phyloP scores from a whole-genome alignment of 2,113 vertebrate species.

The Astur gentilis region DNA sequence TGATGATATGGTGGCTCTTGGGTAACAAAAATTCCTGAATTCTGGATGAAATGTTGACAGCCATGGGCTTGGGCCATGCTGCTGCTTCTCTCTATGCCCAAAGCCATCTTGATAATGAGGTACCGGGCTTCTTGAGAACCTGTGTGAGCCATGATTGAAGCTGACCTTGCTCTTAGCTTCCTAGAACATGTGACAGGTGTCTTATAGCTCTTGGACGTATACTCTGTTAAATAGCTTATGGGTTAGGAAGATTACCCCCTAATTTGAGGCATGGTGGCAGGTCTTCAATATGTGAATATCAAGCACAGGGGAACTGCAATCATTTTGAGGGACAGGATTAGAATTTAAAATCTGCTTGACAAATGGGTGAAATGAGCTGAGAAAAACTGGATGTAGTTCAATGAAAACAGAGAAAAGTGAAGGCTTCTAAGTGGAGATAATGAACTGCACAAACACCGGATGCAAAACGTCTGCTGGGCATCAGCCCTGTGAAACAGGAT shows the following conservation, averaged over 20 bases:
- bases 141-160: not conserved
- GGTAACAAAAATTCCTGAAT: not conserved
- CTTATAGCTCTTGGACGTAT: not conserved
- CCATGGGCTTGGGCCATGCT: not conserved
- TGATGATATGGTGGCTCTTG: not conserved
- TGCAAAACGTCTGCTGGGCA: constrained; percentile 39
- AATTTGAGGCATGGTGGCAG: not conserved
- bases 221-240: not conserved
- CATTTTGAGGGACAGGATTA: not conserved
- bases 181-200: not conserved
- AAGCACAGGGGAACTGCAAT: not conserved
- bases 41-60: not conserved
- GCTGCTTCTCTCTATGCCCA: not conserved
- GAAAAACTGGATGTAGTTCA: constrained; percentile 42
- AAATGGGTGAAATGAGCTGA: constrained; percentile 50
- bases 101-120: not conserved
- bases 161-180: not conserved
- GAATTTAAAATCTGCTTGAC: constrained; percentile 46
- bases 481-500: constrained; percentile 50
- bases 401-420: constrained; percentile 47
- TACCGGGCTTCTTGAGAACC: not conserved
- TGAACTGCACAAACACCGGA: constrained; percentile 54
- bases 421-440: constrained; percentile 17
- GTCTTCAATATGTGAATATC: not conserved
- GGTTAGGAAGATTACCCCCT: not conserved